These are phyloP conservation scores for Aleiodes leptofemur DNA, from an alignment of 2,888 invertebrate species.

Conservation along the genomic window DNA sequence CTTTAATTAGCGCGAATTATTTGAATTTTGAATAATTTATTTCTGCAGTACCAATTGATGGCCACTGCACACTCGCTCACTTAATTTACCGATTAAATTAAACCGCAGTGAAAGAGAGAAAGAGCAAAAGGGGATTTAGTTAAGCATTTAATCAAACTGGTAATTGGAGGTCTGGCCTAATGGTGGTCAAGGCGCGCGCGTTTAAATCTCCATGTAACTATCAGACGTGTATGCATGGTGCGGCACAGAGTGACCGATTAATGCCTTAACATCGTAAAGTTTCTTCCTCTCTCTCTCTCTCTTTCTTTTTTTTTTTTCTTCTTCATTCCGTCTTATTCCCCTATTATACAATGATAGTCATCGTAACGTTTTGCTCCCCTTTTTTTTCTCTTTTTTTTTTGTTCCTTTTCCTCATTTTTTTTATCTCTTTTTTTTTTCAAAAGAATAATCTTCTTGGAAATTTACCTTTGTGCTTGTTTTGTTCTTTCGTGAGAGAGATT, in stretches of 20 bases:
- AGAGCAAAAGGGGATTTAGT: slow-evolving; percentile 67
- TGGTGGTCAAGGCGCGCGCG: slow-evolving; percentile 63
- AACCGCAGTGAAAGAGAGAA: slow-evolving; percentile 65
- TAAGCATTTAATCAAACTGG: slow-evolving; percentile 74
- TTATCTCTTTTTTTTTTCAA: slow-evolving; percentile 24
- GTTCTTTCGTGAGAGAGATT: slow-evolving; percentile 85
- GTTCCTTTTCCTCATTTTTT: neutral
- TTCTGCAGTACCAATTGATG: slow-evolving; percentile 14
- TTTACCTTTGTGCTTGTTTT: slow-evolving; percentile 77
- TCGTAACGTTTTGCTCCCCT: slow-evolving; percentile 4
- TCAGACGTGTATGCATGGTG: slow-evolving; percentile 34
- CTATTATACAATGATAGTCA: slow-evolving; percentile 34
- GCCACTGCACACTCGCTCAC: slow-evolving; percentile 52
- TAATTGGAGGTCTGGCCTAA: slow-evolving; percentile 73
- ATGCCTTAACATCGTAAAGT: slow-evolving; percentile 53
- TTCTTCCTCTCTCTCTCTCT: neutral
- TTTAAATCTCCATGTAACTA: slow-evolving; percentile 43
- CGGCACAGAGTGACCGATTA: slow-evolving; percentile 62
- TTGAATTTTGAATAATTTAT: neutral
- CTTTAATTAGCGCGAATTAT: neutral
- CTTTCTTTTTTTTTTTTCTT: neutral
- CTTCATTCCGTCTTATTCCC: neutral
- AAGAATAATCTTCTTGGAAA: slow-evolving; percentile 15
- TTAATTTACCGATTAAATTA: slow-evolving; percentile 74
- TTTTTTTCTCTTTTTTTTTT: no score